Conservation (phyloP, 1,140 invertebrate genomes). For the Diuraphis noxia region DNA sequence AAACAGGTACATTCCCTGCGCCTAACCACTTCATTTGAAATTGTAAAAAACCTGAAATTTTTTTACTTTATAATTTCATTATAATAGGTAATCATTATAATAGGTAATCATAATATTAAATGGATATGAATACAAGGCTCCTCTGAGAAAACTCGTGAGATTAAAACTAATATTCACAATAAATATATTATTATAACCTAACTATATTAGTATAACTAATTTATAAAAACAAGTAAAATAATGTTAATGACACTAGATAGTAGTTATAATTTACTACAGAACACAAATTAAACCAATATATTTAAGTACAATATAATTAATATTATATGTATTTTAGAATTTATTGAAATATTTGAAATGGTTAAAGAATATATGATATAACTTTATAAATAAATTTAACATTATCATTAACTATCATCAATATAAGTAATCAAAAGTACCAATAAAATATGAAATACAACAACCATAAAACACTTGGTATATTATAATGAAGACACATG, state of each 20-base stretch:
- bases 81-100: too few species aligned
- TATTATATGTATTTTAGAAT: not conserved
- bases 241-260: too few species aligned
- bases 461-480: not conserved
- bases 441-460: not conserved
- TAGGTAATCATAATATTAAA: too few species aligned
- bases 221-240: too few species aligned
- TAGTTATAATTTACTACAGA: not conserved
- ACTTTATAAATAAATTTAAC: not conserved
- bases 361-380: not conserved
- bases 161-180: not conserved
- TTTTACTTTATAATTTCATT: too few species aligned
- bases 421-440: not conserved
- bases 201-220: not conserved
- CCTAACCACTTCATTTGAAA: slow-evolving; percentile 54
- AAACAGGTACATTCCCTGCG: slow-evolving; percentile 53
- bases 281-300: not conserved
- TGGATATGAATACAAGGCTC: too few species aligned
- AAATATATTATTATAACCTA: not conserved
- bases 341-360: not conserved
- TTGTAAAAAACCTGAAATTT: slow-evolving; percentile 13
- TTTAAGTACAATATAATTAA: not conserved
- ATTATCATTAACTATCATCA: not conserved
- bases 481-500: too few species aligned
- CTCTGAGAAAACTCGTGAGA: too few species aligned